Evolutionary conservation across 2,888 invertebrate species (phyloP).

Genomic region (Operophtera brumata): DNA sequence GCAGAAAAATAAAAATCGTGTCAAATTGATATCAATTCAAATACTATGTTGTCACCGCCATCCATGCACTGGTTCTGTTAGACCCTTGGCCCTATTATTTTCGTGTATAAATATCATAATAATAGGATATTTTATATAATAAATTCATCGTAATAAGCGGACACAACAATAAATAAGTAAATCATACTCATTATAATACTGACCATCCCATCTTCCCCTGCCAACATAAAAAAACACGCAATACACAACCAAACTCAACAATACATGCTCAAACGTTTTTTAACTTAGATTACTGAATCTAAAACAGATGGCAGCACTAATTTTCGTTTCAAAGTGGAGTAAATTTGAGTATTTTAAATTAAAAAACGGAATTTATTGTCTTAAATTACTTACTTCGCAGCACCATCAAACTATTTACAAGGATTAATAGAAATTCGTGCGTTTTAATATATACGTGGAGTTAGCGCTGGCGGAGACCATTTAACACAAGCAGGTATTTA

Average conservation of each 20-base stretch:
- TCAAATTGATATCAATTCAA: not conserved
- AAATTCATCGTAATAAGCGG: conserved; percentile 27
- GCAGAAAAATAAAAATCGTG: conserved; percentile 28
- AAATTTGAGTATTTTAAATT: not conserved
- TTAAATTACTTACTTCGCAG: not conserved
- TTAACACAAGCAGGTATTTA: not conserved
- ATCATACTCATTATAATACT: conserved; percentile 18
- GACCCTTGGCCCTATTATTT: conserved; percentile 3
- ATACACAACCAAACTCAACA: conserved; percentile 3
- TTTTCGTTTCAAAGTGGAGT: conserved; percentile 10
- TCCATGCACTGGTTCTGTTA: conserved; percentile 16
- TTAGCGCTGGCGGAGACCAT: conserved; percentile 27
- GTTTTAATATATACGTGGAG: conserved; percentile 17
- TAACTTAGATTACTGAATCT: conserved; percentile 6
- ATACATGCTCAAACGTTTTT: conserved; percentile 22
- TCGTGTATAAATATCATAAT: conserved; percentile 19
- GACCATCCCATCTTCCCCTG: conserved; percentile 31
- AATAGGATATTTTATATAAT: conserved; percentile 19
- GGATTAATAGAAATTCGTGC: conserved; percentile 15
- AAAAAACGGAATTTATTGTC: conserved; percentile 5
- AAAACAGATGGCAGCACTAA: conserved; percentile 6
- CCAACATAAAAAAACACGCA: conserved; percentile 24
- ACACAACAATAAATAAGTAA: conserved; percentile 28
- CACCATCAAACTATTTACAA: conserved; percentile 1
- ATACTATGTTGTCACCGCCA: conserved; percentile 20